A percentile compares a stretch with the other conserved stretches of the same genome.
Evolutionary conservation across 2,113 vertebrate genomes (phyloP).

Genomic region (Siniperca chuatsi): DNA sequence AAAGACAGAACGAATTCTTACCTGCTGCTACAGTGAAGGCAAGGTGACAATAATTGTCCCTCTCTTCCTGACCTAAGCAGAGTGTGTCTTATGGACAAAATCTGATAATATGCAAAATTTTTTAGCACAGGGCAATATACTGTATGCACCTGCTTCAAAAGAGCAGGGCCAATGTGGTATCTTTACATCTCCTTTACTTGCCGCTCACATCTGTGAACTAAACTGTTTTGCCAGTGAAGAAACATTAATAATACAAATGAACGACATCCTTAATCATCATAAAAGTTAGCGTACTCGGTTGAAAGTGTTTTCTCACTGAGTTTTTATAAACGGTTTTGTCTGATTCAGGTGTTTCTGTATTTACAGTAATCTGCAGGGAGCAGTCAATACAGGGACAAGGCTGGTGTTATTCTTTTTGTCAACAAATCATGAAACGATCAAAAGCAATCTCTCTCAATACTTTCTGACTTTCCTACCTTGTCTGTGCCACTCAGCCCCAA

Average conservation of each 20-base stretch:
- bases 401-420: background rate
- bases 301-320: background rate
- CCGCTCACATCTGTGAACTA: background rate
- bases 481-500: background rate
- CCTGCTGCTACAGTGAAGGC: constrained; percentile 44
- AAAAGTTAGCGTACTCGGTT: background rate
- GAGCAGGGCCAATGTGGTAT: background rate
- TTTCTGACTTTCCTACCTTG: background rate
- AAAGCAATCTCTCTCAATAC: background rate
- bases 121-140: background rate
- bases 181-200: too few species aligned
- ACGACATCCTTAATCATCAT: background rate
- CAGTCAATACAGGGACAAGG: background rate
- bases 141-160: background rate
- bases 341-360: background rate
- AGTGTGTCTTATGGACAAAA: background rate
- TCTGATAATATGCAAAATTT: constrained; percentile 71
- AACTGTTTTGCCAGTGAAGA: background rate
- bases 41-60: background rate
- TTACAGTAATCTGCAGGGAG: background rate
- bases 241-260: background rate
- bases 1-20: constrained; percentile 38
- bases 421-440: background rate
- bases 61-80: background rate
- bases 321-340: background rate